These are phyloP conservation scores for Elysia crispata DNA, from an alignment of 2,888 invertebrate genomes.

Conservation along the genomic window DNA sequence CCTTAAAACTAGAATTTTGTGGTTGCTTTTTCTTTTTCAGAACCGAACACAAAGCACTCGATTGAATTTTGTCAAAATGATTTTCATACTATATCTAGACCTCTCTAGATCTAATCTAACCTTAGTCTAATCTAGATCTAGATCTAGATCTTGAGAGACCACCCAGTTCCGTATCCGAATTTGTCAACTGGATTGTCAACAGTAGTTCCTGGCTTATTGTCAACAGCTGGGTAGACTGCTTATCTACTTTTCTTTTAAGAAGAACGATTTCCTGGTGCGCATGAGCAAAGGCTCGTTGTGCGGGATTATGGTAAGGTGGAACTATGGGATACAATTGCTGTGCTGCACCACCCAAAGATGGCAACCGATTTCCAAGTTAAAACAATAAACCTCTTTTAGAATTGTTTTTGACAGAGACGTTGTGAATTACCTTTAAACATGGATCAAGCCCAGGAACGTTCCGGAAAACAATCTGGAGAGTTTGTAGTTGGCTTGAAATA, in stretches of 20 bases:
- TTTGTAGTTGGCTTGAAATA: slow-evolving; percentile 76
- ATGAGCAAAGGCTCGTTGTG: slow-evolving; percentile 60
- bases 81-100: too few species aligned
- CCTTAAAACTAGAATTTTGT: too few species aligned
- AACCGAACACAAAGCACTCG: too few species aligned
- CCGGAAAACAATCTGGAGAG: slow-evolving; percentile 59
- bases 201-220: too few species aligned
- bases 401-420: background rate
- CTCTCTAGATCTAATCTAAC: too few species aligned
- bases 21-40: too few species aligned
- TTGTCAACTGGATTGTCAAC: background rate
- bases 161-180: background rate
- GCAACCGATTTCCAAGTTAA: slow-evolving; percentile 60
- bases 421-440: slow-evolving; percentile 30
- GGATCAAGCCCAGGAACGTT: slow-evolving; percentile 49
- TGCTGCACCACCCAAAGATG: slow-evolving; percentile 73
- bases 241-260: slow-evolving; percentile 5
- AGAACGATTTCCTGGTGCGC: slow-evolving; percentile 49
- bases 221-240: background rate
- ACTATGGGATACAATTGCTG: slow-evolving; percentile 51
- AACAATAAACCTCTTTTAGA: slow-evolving; percentile 17
- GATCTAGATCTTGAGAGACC: background rate
- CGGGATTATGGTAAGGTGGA: slow-evolving; percentile 55
- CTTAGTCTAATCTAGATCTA: background rate
- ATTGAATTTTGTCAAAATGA: too few species aligned